A percentile compares a stretch with the other conserved stretches of the same genome.
Conservation (phyloP, 2,888 invertebrate species). For the Cantharis nigra region DNA sequence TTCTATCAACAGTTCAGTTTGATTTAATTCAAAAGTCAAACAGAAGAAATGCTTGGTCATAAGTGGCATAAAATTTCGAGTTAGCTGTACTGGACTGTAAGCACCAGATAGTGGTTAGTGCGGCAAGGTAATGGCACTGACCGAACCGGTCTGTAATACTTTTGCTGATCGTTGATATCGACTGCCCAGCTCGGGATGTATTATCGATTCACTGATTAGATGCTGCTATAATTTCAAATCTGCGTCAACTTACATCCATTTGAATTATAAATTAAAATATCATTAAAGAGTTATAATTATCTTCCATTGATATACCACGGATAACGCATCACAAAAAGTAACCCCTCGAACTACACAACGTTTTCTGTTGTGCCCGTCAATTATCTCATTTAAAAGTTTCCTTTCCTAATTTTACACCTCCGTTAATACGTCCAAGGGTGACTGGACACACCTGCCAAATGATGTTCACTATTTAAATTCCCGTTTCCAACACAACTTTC, state of each 20-base stretch:
- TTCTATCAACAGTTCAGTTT: constrained; percentile 17
- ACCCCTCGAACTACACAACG: background rate
- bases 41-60: constrained; percentile 20
- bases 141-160: constrained; percentile 46
- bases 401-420: background rate
- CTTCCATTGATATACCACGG: background rate
- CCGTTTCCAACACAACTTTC: background rate
- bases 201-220: constrained; percentile 56
- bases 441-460: background rate
- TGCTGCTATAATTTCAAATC: constrained; percentile 49
- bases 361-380: background rate
- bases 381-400: background rate
- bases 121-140: constrained; percentile 40
- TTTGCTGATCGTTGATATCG: constrained; percentile 48
- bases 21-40: constrained; percentile 24
- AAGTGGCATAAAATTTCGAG: constrained; percentile 40
- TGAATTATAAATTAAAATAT: background rate
- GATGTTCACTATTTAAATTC: background rate
- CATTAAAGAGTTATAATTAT: background rate
- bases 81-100: constrained; percentile 40
- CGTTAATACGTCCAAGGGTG: background rate
- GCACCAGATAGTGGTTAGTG: constrained; percentile 33
- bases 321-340: background rate
- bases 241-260: constrained; percentile 42
- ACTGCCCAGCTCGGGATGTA: constrained; percentile 48